Conservation (phyloP, 2,797 vertebrate genomes). For the Microchirus variegatus region DNA sequence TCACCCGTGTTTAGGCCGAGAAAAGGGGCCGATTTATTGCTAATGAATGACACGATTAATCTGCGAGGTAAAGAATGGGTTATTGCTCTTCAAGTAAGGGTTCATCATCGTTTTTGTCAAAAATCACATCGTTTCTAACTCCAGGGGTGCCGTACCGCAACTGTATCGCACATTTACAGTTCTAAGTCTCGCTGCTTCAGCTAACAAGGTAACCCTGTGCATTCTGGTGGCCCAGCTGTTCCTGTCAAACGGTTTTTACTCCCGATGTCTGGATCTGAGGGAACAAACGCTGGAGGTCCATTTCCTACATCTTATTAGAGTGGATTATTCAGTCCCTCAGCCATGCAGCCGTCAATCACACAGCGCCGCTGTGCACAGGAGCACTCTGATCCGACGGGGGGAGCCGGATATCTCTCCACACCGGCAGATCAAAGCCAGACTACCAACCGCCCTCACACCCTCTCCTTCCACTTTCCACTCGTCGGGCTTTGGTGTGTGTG, state of each 20-base stretch:
- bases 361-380: constrained; percentile 64
- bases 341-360: constrained; percentile 80
- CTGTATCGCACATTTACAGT: not conserved
- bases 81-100: too few relatives aligned
- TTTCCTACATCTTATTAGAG: constrained; percentile 83
- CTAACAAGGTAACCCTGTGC: constrained; percentile 53
- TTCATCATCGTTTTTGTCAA: too few relatives aligned
- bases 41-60: not conserved
- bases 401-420: constrained; percentile 81
- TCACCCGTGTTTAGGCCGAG: not conserved
- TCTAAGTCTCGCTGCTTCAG: constrained; percentile 23
- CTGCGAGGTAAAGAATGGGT: not conserved
- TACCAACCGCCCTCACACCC: constrained; percentile 74
- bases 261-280: constrained; percentile 64
- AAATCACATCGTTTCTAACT: too few relatives aligned
- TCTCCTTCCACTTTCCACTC: constrained; percentile 80
- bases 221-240: constrained; percentile 65
- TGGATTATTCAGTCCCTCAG: constrained; percentile 79
- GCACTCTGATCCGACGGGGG: constrained; percentile 72
- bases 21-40: not conserved
- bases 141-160: too few relatives aligned
- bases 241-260: constrained; percentile 70
- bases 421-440: constrained; percentile 79
- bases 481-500: constrained; percentile 53
- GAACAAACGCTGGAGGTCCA: constrained; percentile 73